phyloP scores from a whole-genome alignment of 2,113 vertebrate species.

The Sitta europaea region DNA sequence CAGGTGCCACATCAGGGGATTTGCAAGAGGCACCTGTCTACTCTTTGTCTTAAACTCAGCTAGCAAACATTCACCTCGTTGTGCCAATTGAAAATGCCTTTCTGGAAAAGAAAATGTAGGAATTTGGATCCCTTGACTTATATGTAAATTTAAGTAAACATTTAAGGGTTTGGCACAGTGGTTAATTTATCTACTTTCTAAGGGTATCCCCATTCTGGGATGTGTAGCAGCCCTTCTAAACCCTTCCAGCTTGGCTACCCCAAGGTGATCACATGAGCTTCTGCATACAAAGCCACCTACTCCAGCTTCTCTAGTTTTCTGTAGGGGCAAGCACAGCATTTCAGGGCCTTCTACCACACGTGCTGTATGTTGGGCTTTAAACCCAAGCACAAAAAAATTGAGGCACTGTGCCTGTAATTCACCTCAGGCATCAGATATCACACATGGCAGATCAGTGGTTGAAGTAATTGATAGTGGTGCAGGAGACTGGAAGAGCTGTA shows the following conservation, averaged over 20 bases:
- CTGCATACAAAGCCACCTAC: neutral
- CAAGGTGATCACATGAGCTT: neutral
- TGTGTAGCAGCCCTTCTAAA: neutral
- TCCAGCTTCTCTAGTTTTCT: neutral
- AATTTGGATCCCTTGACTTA: neutral
- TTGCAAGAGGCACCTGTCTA: neutral
- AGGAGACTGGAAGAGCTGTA: neutral
- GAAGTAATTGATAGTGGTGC: neutral
- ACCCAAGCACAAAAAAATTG: neutral
- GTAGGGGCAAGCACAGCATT: neutral
- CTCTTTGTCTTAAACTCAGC: neutral
- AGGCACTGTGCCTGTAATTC: neutral
- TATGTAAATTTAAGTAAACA: neutral
- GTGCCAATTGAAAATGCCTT: neutral
- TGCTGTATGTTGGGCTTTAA: neutral
- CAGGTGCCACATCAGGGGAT: neutral
- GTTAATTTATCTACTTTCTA: neutral
- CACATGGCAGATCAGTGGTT: neutral
- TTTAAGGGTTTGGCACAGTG: neutral
- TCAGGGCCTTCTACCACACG: neutral
- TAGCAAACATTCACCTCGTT: neutral
- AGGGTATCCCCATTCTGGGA: neutral
- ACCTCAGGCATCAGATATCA: neutral
- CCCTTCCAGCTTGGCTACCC: neutral
- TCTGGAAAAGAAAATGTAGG: neutral